Base-by-base conservation (phyloP, 2,113 vertebrate species). In the Sigmodon hispidus region DNA sequence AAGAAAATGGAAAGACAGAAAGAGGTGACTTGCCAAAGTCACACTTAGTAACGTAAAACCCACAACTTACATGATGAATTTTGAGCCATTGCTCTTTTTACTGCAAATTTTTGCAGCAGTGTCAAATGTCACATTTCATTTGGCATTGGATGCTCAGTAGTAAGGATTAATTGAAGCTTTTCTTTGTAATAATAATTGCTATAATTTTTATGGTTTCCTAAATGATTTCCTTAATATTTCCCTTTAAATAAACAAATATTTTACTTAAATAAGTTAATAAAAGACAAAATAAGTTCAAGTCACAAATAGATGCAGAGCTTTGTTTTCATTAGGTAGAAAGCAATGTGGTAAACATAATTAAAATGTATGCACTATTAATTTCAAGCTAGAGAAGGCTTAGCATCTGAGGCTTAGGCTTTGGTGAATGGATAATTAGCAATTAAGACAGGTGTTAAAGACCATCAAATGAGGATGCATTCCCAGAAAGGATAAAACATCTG, bases 61-160 rank as follows among this genome's bases (percentile, higher is more conserved):
- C 29, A 19, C 22, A 80, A 70, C 45, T 75, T 40, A 70, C 24
- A 29, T 36, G 55, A 61, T 55, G 17, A 43, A 45, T 31, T 84
- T 87, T 36, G 24, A 69, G 12, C 43, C n/a, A 45, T 1, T 48
- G 50, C 16, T 90, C 48, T 95, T 92, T 48, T 3, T 12, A 84
- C 21, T 21, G 59, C 3, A 87, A 59, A 21, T 73, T 95, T 73
- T 55, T 11, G 19, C 50, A 48, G 31, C 43, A 92, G 48, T 90
- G 48, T 87, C 93, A 94, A 90, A 92, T 48, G 76, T 55, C 50
- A 88, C 50, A 70, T 96, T 90, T 95, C 84, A 79, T 26, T 84
- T 65, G 61, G 29, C 73, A 65, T 77, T 75, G 34, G 52, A 79
- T 69, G 3, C 50, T 95, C 84, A 95, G 85, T 89, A 89, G 22